A percentile compares a stretch with the other conserved stretches of the same genome.
Evolutionary conservation across 64 coral and sea anemone species (phyloP).

Genomic region (Pocillopora verrucosa): DNA sequence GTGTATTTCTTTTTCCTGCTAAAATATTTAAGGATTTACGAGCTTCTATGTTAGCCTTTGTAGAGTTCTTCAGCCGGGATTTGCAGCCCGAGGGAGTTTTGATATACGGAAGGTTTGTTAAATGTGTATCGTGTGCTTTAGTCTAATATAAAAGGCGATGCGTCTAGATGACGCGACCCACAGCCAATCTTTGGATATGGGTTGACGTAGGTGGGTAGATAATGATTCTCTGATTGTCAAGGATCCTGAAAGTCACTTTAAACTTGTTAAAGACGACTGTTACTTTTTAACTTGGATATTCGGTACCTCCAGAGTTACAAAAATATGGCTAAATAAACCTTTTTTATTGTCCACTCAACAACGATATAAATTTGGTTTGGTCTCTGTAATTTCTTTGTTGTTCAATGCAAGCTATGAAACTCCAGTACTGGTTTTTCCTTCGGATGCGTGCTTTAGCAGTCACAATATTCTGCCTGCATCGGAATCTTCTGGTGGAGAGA

Average conservation of each 20-base stretch:
- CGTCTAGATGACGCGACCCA: neutral
- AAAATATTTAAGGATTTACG: neutral
- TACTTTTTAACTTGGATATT: neutral
- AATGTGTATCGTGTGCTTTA: neutral
- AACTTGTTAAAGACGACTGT: constrained; percentile 17
- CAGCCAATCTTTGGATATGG: neutral
- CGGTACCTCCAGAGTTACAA: neutral
- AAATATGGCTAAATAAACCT: neutral
- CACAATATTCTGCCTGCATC: constrained; percentile 17
- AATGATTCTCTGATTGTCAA: neutral
- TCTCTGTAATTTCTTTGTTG: neutral
- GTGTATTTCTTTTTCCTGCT: neutral
- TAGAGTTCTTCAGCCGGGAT: neutral
- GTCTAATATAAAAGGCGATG: neutral
- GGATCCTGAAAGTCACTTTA: neutral
- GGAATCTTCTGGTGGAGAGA: neutral
- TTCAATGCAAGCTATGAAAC: neutral
- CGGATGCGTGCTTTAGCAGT: neutral
- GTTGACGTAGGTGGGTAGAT: neutral
- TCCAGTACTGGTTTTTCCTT: neutral
- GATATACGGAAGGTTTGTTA: neutral
- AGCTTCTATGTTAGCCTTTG: neutral
- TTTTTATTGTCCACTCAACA: neutral
- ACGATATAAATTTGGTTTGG: neutral
- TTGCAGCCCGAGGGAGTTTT: neutral